Percentiles rank a stretch among this genome's conserved stretches.
Evolutionary conservation across 2,888 invertebrate species (phyloP).

Genomic region (Sisyra terminalis): DNA sequence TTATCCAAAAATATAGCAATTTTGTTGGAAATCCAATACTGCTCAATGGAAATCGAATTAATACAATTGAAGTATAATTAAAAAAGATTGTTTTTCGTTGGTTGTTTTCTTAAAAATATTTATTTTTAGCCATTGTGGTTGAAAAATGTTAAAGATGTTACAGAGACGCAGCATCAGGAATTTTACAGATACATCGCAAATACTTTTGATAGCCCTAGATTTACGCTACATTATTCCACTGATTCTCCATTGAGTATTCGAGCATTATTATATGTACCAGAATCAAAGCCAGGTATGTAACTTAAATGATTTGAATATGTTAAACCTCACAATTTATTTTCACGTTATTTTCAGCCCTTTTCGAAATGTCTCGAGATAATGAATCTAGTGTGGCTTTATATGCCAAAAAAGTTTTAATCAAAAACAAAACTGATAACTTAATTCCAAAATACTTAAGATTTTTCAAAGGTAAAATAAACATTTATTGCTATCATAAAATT

Average conservation of each 20-base stretch:
- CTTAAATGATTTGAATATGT: conserved; percentile 1
- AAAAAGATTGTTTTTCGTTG: too few species aligned
- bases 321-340: too few species aligned
- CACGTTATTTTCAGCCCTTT: conserved; percentile 42
- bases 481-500: background rate
- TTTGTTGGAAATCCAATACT: conserved; percentile 90
- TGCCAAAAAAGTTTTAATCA: conserved; percentile 82
- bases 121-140: conserved; percentile 71
- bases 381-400: conserved; percentile 81
- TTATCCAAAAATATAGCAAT: conserved; percentile 93
- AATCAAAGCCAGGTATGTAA: conserved; percentile 27
- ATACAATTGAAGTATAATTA: conserved; percentile 59
- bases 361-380: conserved; percentile 76
- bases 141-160: conserved; percentile 77
- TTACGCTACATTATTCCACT: conserved; percentile 80
- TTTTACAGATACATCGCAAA: conserved; percentile 85
- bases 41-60: conserved; percentile 76
- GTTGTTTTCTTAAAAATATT: conserved; percentile 4
- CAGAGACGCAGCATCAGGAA: conserved; percentile 71
- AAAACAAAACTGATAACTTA: conserved; percentile 77
- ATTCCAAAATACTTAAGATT: conserved; percentile 92
- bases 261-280: conserved; percentile 84
- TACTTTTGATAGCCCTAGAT: conserved; percentile 75
- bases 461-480: conserved; percentile 50
- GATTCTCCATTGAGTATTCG: conserved; percentile 86